Conservation (phyloP, 2,888 invertebrate species). For the Latheticus oryzae region DNA sequence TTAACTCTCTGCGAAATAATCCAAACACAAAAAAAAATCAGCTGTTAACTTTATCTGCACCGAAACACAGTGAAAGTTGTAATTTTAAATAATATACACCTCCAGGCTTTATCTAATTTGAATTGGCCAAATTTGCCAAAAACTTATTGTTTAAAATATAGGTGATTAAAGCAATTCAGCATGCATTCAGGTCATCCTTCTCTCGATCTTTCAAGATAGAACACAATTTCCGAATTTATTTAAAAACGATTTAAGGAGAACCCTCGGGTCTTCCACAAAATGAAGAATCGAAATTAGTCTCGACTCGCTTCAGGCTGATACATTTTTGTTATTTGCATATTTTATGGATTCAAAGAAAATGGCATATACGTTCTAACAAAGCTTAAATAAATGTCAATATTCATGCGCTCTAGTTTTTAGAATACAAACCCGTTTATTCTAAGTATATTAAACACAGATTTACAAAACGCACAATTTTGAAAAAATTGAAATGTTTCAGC, state of each 20-base stretch:
- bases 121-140: too few species aligned
- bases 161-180: slow-evolving; percentile 11
- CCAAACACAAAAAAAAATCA: slow-evolving; percentile 1
- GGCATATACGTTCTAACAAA: slow-evolving; percentile 43
- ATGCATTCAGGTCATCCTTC: too few species aligned
- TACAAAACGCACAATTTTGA: slow-evolving; percentile 1
- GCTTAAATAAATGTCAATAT: slow-evolving; percentile 18
- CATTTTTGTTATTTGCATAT: slow-evolving; percentile 54
- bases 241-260: slow-evolving; percentile 50
- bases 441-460: background rate
- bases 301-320: slow-evolving; percentile 45
- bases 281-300: slow-evolving; percentile 57
- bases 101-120: slow-evolving; percentile 15
- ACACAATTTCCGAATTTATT: slow-evolving; percentile 53
- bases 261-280: slow-evolving; percentile 47
- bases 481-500: slow-evolving; percentile 16
- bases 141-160: too few species aligned
- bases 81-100: slow-evolving; percentile 14
- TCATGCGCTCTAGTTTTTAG: background rate
- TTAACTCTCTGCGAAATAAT: slow-evolving; percentile 8
- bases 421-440: background rate
- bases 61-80: slow-evolving; percentile 20
- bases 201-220: slow-evolving; percentile 28
- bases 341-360: slow-evolving; percentile 54
- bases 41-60: slow-evolving; percentile 10